Percentiles rank a stretch among this genome's conserved stretches.
phyloP scores from a whole-genome alignment of 2,888 invertebrate genomes.

The Acrocyrtus sp. region DNA sequence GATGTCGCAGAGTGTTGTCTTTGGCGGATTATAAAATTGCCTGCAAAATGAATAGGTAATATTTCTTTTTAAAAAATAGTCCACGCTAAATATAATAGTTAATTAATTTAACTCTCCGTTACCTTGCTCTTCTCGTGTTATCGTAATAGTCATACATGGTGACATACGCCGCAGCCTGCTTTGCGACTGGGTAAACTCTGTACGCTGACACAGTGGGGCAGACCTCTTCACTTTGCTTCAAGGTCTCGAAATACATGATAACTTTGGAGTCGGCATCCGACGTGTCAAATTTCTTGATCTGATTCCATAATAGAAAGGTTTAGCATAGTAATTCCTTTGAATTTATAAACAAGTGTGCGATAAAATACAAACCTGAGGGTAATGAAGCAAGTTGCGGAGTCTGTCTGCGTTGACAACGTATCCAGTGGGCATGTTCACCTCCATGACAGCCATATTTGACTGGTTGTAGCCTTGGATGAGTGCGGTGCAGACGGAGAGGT shows the following conservation, averaged over 20 bases:
- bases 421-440: constrained; percentile 90
- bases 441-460: constrained; percentile 92
- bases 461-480: constrained; percentile 68
- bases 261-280: constrained; percentile 65
- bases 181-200: constrained; percentile 83
- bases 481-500: constrained; percentile 79
- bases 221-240: constrained; percentile 71
- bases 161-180: constrained; percentile 87
- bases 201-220: constrained; percentile 88
- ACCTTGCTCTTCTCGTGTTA: constrained; percentile 67
- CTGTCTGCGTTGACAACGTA: constrained; percentile 79
- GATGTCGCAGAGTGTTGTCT: constrained; percentile 82
- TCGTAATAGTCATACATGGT: constrained; percentile 92
- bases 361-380: constrained; percentile 59
- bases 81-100: not conserved
- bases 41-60: constrained; percentile 24
- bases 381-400: constrained; percentile 58
- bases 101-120: too few species aligned
- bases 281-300: constrained; percentile 61
- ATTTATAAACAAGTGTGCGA: too few species aligned
- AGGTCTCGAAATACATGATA: constrained; percentile 76
- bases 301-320: not conserved
- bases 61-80: constrained; percentile 1
- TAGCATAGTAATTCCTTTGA: not conserved
- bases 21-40: constrained; percentile 77